Evolutionary conservation across 2,797 vertebrate species (phyloP).

Genomic region (Syngnathus rostellatus): DNA sequence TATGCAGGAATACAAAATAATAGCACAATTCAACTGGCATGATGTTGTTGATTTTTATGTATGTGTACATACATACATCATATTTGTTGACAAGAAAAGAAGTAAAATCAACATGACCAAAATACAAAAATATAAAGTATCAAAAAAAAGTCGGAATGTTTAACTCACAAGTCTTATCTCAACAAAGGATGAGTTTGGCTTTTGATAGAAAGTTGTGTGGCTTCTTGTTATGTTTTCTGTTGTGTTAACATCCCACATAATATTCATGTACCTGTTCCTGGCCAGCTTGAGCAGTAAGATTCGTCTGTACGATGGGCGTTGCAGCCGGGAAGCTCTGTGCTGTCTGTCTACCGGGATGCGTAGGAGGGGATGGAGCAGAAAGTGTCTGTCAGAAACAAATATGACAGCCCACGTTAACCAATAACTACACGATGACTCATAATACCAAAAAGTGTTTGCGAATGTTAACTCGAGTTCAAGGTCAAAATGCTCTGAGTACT

Average conservation of each 20-base stretch:
- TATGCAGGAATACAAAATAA: conserved; percentile 1
- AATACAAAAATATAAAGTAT: too few species aligned
- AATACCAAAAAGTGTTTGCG: conserved; percentile 6
- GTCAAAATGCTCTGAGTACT: conserved; percentile 10
- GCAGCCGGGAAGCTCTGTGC: conserved; percentile 50
- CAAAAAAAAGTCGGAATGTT: too few species aligned
- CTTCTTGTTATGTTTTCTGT: background rate
- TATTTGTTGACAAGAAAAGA: too few species aligned
- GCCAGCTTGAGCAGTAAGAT: conserved; percentile 31
- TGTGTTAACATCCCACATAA: background rate
- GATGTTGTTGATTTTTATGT: too few species aligned
- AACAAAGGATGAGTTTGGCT: background rate
- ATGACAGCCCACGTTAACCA: conserved; percentile 6
- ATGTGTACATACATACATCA: too few species aligned
- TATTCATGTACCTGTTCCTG: conserved; percentile 57
- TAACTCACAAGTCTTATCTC: too few species aligned
- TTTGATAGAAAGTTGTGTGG: background rate
- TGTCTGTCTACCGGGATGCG: conserved; percentile 42
- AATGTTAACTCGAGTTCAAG: conserved; percentile 3
- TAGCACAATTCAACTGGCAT: background rate
- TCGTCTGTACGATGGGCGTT: conserved; percentile 38
- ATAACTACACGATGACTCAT: conserved; percentile 6
- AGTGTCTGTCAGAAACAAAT: conserved; percentile 45
- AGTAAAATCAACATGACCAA: too few species aligned
- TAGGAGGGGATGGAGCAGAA: conserved; percentile 50